Base-by-base conservation (phyloP, 2,797 vertebrate genomes). In the Oceanodroma leucorhoa region DNA sequence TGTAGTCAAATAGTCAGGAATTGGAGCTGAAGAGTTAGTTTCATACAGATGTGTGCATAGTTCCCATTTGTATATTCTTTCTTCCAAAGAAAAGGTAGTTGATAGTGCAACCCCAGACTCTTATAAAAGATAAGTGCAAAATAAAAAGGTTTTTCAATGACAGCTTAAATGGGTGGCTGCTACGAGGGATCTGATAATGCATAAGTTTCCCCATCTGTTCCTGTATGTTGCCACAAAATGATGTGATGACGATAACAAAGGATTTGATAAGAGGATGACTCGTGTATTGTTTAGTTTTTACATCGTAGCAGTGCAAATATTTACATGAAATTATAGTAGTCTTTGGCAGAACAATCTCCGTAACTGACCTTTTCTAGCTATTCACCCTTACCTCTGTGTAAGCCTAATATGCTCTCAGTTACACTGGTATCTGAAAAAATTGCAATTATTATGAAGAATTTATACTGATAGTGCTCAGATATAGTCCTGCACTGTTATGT, bases 401-500 rank as follows among this genome's bases (percentile, higher is more conserved):
- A 86, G 19, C 27, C 19, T 36, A 6, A 30, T 57, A n/a, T 2
- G 5, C 1, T 58, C 32, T 57, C 27, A 8, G 9, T 61, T 36
- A 38, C 15, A 7, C 29, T 27, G 41, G 3, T 24, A 50, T 65
- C 26, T 78, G 36, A 46, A 65, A 34, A 60, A 75, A 16, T 9
- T 50, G 7, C 22, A 36, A 0, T 34, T 23, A 34, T 54, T 55
- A 16, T 26, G 14, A 66, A 29, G 38, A 18, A 45, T n/a, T 64
- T 75, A 5, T 26, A 21, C 6, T 57, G 32, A 7, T 21, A 36
- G 26, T 26, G 26, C 55, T 83, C 36, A 64, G 19, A 12, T 38
- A 3, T 54, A 50, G 29, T 24, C 41, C 60, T 81, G 30, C 32
- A 6, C 10, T 64, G 2, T 70, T 32, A 41, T 0, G 0, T 53